phyloP scores from a whole-genome alignment of 2,113 vertebrate genomes.

The Proteles cristata region DNA sequence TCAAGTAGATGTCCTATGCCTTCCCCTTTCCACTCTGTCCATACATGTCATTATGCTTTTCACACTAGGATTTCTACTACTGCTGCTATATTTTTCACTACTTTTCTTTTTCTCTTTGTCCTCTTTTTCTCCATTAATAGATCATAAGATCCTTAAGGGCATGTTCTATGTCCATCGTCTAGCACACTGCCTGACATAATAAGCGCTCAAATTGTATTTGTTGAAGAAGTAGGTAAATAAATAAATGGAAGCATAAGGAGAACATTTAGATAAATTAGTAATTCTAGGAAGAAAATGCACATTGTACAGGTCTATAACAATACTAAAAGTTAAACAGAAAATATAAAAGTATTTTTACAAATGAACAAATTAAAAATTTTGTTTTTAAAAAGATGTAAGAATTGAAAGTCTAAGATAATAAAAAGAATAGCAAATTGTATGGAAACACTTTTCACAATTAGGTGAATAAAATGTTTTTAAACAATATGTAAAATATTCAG shows the following conservation, averaged over 20 bases:
- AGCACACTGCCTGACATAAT: neutral
- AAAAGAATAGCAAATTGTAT: neutral
- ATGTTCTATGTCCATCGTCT: neutral
- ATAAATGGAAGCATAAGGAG: neutral
- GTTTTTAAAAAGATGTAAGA: neutral
- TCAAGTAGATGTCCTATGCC: neutral
- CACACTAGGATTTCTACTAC: neutral
- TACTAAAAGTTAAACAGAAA: slow-evolving; percentile 11
- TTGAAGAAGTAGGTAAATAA: neutral
- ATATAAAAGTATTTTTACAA: neutral
- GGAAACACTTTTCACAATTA: neutral
- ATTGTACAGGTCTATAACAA: neutral
- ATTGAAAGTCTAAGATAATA: neutral
- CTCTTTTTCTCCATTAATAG: neutral
- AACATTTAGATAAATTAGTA: neutral
- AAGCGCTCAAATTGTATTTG: neutral
- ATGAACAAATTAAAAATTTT: neutral
- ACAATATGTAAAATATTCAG: neutral
- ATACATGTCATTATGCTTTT: neutral
- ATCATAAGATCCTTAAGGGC: neutral
- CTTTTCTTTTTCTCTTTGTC: neutral
- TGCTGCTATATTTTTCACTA: neutral
- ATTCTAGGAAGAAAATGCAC: neutral
- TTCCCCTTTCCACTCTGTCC: neutral
- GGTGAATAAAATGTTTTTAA: neutral